Evolutionary conservation across 1,140 invertebrate genomes (phyloP), one percentile per base, ranked within the genome.

Genomic region (Sinella curviseta): DNA sequence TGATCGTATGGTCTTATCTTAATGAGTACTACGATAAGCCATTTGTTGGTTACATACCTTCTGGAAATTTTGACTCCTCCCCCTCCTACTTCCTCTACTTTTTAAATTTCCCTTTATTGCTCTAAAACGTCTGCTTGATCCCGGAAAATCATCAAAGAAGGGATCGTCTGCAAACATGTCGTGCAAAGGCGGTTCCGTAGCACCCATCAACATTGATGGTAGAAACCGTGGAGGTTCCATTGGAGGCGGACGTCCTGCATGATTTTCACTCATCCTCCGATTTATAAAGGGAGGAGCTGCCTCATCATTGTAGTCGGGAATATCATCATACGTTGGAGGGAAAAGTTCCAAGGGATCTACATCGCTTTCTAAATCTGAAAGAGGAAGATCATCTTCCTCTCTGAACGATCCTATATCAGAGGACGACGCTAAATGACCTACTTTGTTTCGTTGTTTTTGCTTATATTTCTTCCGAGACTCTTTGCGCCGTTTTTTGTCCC

Each of bases 91-190:
- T 67, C 24, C n/a, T 24, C n/a, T 67, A 67, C 60, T 24, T n/a
- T 30, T 67, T 67, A n/a, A 12, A 30, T 24, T 24, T 24, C 60
- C n/a, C 12, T 4, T 8, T n/a, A 67, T 12, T 30, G 4, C 12
- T n/a, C n/a, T n/a, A n/a, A n/a, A n/a, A n/a, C n/a, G n/a, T 67
- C 60, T 48, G 24, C 24, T 8, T 28, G 14, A 28, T 8, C 74
- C 17, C 3, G 8, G 14, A 26, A 75, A 75, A 2, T 75, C 74
- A 12, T 75, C 34, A 75, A 75, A 75, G 35, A 75, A 75, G 3
- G 74, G 74, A 54, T 75, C 74, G 16, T 48, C 74, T 2, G 34
- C 33, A 48, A 75, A 75, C 35, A 54, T 36, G 35, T 75, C 74
- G 1, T 26, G 1, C 3, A 36, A 8, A 4, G 74, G 36, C 4